phyloP scores from a whole-genome alignment of 2,888 invertebrate genomes.

The Cinara cedri region DNA sequence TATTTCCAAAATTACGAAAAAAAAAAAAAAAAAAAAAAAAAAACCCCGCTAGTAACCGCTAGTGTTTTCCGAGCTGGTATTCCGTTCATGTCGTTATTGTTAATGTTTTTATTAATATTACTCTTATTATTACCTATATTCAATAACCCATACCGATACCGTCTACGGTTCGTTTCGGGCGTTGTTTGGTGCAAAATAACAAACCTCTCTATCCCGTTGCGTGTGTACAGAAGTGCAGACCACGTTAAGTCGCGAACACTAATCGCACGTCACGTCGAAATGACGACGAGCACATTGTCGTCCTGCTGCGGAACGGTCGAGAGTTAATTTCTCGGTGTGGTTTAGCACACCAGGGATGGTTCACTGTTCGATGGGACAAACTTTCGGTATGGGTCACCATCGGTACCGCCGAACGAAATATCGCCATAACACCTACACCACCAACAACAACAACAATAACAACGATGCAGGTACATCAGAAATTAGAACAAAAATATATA shows the following conservation, averaged over 20 bases:
- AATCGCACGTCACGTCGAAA: not conserved
- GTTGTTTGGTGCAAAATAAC: constrained; percentile 1
- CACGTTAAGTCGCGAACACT: constrained; percentile 22
- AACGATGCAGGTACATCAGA: constrained; percentile 31
- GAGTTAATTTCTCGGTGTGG: not conserved
- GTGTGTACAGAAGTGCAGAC: constrained; percentile 32
- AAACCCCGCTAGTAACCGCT: too few species aligned
- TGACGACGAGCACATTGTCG: constrained; percentile 18
- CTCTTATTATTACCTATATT: too few species aligned
- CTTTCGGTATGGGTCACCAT: constrained; percentile 59
- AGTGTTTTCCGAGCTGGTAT: constrained; percentile 44
- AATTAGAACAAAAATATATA: constrained; percentile 9
- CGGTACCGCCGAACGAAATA: constrained; percentile 59
- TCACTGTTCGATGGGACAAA: constrained; percentile 59
- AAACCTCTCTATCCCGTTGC: not conserved
- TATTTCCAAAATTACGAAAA: too few species aligned
- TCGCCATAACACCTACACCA: constrained; percentile 29
- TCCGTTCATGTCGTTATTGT: not conserved
- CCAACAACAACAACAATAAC: not conserved
- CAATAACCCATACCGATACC: too few species aligned
- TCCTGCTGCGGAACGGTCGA: constrained; percentile 18
- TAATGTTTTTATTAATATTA: not conserved
- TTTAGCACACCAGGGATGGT: constrained; percentile 52
- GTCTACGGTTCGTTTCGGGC: not conserved
- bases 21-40: too few species aligned